phyloP scores from a whole-genome alignment of 2,797 vertebrate species.

The Myotis planiceps region DNA sequence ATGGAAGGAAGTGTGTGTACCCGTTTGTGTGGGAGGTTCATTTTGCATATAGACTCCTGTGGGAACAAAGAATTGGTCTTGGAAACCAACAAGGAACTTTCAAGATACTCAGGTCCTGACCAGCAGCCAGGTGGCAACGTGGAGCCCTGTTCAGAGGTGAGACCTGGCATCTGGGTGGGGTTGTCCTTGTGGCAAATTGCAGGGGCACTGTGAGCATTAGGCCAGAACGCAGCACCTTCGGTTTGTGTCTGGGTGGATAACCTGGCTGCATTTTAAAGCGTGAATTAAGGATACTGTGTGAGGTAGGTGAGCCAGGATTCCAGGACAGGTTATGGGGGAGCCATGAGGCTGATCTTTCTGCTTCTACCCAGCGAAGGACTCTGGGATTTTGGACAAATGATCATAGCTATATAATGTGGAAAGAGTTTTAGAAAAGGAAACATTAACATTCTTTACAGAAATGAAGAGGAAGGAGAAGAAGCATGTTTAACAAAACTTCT shows the following conservation, averaged over 20 bases:
- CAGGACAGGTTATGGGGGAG: neutral
- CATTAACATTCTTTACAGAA: neutral
- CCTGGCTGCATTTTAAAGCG: fast-evolving
- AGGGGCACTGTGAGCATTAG: fast-evolving
- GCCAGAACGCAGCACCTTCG: neutral
- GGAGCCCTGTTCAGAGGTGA: neutral
- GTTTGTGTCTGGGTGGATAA: fast-evolving
- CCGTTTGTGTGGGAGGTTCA: neutral
- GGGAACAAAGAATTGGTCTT: neutral
- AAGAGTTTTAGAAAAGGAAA: neutral
- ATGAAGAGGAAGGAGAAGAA: neutral
- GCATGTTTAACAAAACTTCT: neutral
- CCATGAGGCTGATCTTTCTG: neutral
- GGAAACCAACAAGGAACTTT: neutral
- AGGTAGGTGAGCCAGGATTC: neutral
- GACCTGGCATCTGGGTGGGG: too few relatives aligned
- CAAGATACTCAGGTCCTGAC: neutral
- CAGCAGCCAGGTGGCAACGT: neutral
- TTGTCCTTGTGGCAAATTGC: fast-evolving
- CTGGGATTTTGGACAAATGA: neutral
- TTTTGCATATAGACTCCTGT: neutral
- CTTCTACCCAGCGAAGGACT: neutral
- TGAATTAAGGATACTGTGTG: fast-evolving
- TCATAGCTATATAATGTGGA: neutral
- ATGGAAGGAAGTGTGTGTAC: neutral